These are phyloP conservation scores for Himalopsyche japonica DNA, from an alignment of 2,888 invertebrate genomes.

Conservation along the genomic window DNA sequence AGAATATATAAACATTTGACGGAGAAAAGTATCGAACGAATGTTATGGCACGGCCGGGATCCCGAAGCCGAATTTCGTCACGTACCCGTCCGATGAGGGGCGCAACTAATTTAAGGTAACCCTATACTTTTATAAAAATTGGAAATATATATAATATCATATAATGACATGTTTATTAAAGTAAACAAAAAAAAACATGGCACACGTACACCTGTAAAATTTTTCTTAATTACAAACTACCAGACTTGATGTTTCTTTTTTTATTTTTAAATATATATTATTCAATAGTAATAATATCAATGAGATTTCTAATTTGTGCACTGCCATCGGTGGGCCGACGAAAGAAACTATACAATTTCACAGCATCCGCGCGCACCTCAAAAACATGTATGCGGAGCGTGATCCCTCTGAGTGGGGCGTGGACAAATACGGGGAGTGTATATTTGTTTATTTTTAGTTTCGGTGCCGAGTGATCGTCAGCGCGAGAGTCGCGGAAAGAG, in stretches of 20 bases:
- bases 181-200: neutral
- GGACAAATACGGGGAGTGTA: neutral
- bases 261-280: neutral
- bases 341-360: neutral
- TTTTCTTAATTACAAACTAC: neutral
- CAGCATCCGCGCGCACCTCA: neutral
- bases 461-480: neutral
- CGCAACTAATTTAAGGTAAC: neutral
- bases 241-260: slow-evolving; percentile 1
- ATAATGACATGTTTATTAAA: neutral
- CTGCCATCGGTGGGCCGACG: neutral
- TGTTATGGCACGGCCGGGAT: neutral
- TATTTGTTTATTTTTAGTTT: neutral
- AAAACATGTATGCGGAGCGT: neutral
- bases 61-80: neutral
- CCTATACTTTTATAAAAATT: neutral
- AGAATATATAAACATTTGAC: neutral
- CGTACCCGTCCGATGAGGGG: neutral
- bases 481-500: neutral
- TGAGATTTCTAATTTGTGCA: neutral
- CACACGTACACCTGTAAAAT: neutral
- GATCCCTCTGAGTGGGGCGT: neutral
- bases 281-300: neutral
- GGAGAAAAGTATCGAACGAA: neutral
- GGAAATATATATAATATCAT: neutral